phyloP scores from a whole-genome alignment of 2,797 vertebrate genomes.

The Gallinago stenura region DNA sequence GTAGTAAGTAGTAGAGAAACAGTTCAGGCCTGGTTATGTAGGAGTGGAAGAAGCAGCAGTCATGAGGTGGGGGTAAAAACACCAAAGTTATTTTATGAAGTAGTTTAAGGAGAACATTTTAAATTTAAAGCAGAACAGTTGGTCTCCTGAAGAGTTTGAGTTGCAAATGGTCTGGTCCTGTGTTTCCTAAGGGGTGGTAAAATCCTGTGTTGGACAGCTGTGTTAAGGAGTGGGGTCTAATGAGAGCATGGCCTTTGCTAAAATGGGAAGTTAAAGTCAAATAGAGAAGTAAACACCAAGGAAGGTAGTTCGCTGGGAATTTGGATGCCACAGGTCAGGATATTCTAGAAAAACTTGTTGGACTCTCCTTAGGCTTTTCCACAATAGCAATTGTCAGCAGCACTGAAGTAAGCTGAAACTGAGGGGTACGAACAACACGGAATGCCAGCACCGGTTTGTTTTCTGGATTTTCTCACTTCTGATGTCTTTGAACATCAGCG shows the following conservation, averaged over 20 bases:
- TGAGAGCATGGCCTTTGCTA: not conserved
- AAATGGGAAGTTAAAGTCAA: not conserved
- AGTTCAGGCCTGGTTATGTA: not conserved
- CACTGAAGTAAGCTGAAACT: not conserved
- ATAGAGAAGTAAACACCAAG: not conserved
- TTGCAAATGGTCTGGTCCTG: not conserved
- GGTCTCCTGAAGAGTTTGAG: not conserved
- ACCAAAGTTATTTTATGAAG: not conserved
- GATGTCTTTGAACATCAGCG: not conserved
- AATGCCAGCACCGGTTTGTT: not conserved
- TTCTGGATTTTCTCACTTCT: not conserved
- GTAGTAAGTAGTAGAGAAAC: not conserved
- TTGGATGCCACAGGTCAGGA: not conserved
- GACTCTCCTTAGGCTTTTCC: not conserved
- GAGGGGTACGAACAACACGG: not conserved
- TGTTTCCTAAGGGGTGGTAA: not conserved
- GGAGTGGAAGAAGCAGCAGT: not conserved
- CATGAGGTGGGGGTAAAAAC: not conserved
- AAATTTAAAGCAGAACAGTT: not conserved
- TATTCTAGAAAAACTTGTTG: constrained; percentile 8
- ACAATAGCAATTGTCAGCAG: not conserved
- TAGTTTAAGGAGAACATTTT: not conserved
- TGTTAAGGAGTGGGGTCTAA: not conserved
- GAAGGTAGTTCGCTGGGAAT: not conserved
- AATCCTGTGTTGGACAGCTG: not conserved